Conservation (phyloP, 2,113 vertebrate species). For the Stegastes partitus region DNA sequence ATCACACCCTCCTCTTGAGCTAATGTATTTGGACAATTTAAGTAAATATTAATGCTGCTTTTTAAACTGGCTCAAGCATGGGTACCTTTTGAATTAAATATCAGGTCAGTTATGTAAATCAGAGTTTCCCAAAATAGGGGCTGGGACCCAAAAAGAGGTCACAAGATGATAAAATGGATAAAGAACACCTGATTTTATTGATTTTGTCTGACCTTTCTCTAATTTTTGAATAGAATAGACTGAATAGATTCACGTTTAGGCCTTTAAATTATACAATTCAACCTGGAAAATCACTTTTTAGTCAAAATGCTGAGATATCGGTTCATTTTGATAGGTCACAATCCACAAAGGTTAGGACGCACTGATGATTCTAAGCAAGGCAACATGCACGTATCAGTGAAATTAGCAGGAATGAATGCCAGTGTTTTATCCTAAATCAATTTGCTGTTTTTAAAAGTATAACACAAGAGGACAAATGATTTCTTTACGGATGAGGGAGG, state of each 20-base stretch:
- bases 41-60: too few relatives aligned
- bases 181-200: too few relatives aligned
- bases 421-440: not conserved
- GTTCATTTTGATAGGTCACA: too few relatives aligned
- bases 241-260: not conserved
- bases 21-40: too few relatives aligned
- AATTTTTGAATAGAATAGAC: not conserved
- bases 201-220: not conserved
- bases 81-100: not conserved
- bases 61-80: too few relatives aligned
- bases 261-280: not conserved
- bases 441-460: not conserved
- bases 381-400: too few relatives aligned
- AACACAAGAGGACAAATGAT: constrained; percentile 26
- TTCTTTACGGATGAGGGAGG: constrained; percentile 91
- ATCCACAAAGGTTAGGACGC: too few relatives aligned
- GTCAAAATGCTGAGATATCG: too few relatives aligned
- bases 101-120: not conserved
- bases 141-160: not conserved
- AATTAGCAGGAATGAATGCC: not conserved
- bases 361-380: too few relatives aligned
- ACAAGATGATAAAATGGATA: not conserved
- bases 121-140: not conserved
- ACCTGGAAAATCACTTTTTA: not conserved
- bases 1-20: not conserved